Base-by-base conservation (phyloP, 1,140 invertebrate species). In the Danaus plexippus region DNA sequence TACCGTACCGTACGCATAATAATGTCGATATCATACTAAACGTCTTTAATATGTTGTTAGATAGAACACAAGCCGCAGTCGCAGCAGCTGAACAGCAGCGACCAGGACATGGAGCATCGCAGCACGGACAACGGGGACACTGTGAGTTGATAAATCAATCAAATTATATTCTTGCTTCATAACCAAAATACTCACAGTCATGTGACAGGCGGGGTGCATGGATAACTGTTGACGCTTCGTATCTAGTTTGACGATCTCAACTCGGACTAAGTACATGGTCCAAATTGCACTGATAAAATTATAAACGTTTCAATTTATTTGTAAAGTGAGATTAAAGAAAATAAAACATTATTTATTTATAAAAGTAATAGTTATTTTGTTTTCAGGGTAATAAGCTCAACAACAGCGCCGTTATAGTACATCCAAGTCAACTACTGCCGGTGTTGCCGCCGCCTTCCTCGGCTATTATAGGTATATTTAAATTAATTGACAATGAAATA, bases 351-450 rank as follows among this genome's bases (percentile, higher is more conserved):
- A 32, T 6, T 32, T 32, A 32, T 8, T 0, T 2, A 8, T 32
- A 32, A 32, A 7, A 32, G 5, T 32, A 32, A 5, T 32, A 32
- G 4, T 32, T 45, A 45, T 45, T 45, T 7, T 10, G 43, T 42
- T 60, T 60, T 55, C 58, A 84, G 82, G 63, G 81, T 42, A 86
- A 81, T 57, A 83, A 77, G 52, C 61, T 78, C 12, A 80, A 79
- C 53, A 80, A 69, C 54, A 87, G 82, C 55, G 85, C 92, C 47
- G 92, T 94, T 13, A 93, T 93, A 67, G 92, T 93, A 46, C 90
- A 92, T 61, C 92, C 93, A 9, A 93, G 89, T 64, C 91, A 94
- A 73, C 77, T 94, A 48, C 77, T 94, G 53, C 92, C 92, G 15
- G 89, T 94, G 43, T 84, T 93, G 63, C 90, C 91, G 5, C 81